Evolutionary conservation across 2,888 invertebrate species (phyloP).

Genomic region (Rhopalosiphum nymphaeae): DNA sequence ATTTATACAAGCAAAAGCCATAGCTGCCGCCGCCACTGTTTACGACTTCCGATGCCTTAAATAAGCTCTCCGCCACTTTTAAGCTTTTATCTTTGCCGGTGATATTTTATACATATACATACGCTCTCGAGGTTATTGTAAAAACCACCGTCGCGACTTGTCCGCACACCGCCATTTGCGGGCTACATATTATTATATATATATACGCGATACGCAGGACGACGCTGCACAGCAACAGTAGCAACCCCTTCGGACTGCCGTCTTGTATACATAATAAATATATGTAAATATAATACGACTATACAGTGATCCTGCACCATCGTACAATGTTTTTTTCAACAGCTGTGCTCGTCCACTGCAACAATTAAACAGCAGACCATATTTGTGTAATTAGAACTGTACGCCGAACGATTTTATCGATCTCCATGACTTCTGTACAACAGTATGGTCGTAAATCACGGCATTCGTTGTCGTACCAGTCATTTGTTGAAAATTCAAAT

Average conservation of each 20-base stretch:
- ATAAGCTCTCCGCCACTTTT: constrained; percentile 63
- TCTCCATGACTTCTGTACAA: too few relatives aligned
- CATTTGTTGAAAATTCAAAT: too few relatives aligned
- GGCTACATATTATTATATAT: neutral
- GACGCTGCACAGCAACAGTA: neutral
- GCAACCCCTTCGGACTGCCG: neutral
- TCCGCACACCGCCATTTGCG: constrained; percentile 11
- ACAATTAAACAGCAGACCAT: neutral
- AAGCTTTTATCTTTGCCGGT: constrained; percentile 59
- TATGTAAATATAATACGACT: constrained; percentile 2
- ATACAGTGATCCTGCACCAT: neutral
- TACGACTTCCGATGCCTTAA: constrained; percentile 63
- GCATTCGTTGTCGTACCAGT: too few relatives aligned
- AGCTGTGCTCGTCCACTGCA: neutral
- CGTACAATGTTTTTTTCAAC: neutral
- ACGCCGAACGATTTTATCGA: neutral
- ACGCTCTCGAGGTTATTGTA: constrained; percentile 55
- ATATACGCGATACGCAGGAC: neutral
- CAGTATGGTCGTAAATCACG: too few relatives aligned
- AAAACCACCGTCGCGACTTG: constrained; percentile 51
- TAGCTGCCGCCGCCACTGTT: constrained; percentile 56
- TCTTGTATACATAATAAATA: constrained; percentile 9
- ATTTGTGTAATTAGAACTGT: neutral
- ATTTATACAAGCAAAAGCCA: constrained; percentile 43
- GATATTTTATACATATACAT: constrained; percentile 31